Base-by-base conservation (phyloP, 2,888 invertebrate species). In the Cantharis nigra region DNA sequence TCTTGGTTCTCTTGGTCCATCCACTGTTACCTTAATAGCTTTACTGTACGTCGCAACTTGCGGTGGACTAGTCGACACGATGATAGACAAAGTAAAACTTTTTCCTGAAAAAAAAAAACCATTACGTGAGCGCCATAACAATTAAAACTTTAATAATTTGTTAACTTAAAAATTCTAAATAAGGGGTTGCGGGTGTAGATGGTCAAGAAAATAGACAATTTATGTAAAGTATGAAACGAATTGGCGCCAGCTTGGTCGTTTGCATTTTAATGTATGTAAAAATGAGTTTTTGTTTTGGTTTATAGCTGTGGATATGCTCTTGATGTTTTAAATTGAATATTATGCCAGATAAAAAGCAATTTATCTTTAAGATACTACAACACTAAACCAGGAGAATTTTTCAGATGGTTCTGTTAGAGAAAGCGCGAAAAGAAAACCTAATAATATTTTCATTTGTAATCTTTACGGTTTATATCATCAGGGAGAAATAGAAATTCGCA, bases 21-120 rank as follows among this genome's bases (percentile, higher is more conserved):
- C 99, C 79, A 99, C 99, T 1, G 99, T 99, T 85, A 99, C 98
- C 91, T 99, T 99, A 89, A 99, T 99, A 79, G 98, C 98, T 89
- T 98, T 98, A 87, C 93, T 94, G 89, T 98, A 98, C n/a, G 98
- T 97, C 78, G 97, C 96, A 81, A 99, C 94, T 91, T 98, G 98
- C 49, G 97, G 96, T 9, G 99, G 99, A 71, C 94, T 93, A 77
- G 97, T 96, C 82, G 96, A 96, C 86, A 99, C 93, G 87, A 97
- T 96, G 90, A 99, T 99, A 83, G 98, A 98, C 87, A 99, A 90
- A 64, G 96, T 96, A 90, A 99, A 99, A 85, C 98, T 98, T 90
- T 99, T 99, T 75, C 99, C 99, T 99, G 92, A 30, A 90, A 90
- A 83, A 70, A 18, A 65, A 9, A 49, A n/a, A 49, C 5, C 49